Evolutionary conservation across 2,888 invertebrate species (phyloP), one percentile per base, ranked within the genome.

Genomic region (Parnassius mnemosyne): DNA sequence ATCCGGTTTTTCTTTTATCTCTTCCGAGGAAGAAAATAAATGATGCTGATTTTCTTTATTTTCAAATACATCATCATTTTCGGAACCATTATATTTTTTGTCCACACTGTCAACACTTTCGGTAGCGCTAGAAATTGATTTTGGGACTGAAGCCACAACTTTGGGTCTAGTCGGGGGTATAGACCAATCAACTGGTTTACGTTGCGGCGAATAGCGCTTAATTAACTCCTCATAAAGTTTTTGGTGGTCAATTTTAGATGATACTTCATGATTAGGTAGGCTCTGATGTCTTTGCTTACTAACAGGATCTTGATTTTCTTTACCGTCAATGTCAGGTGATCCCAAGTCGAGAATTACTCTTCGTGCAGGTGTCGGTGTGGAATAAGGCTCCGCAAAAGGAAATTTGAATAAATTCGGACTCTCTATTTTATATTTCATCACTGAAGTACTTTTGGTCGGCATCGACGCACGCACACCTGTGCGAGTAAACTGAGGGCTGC

Each of bases 351-450:
- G 75, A 42, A 84, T 63, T 13, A 90, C 80, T 67, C 78, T 78
- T 5, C 91, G 84, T 44, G 78, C 78, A n/a, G 89, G 85, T 13
- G 89, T 84, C 44, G 92, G 92, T n/a, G 91, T 88, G 12, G 83
- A 73, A 65, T 87, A 92, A 43, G 91, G 92, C 67, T 92, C 92
- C 53, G 91, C 90, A 69, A 92, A 92, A 25, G 92, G 91, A 66
- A 92, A 92, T 76, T 92, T 92, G 73, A 84, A 87, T 66, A 91
- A 74, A 72, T 88, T 92, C 20, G 89, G 88, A 70, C 88, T 89
- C 72, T 87, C 89, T 66, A 89, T 85, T 77, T 89, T 91, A 74
- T 90, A 91, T 67, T 77, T 86, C 47, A 80, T 69, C 20, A 83
- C 78, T 10, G 83, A 76, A 12, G 76, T 71, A 65, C 79, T 82